Base-by-base conservation (phyloP, 2,113 vertebrate species). In the Tretioscincus oriximinensis region DNA sequence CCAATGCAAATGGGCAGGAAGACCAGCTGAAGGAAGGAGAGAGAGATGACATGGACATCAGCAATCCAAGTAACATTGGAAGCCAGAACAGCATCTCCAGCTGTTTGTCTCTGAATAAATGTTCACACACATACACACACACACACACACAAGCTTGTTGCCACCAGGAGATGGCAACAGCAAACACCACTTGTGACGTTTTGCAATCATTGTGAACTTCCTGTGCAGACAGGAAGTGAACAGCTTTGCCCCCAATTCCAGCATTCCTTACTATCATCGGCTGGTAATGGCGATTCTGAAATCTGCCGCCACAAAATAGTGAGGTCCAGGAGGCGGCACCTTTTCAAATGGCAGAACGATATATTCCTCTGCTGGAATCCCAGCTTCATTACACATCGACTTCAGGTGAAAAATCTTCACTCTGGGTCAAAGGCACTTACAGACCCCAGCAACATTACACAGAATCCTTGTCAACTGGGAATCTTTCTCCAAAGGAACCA, bases 81-180 rank as follows among this genome's bases (percentile, higher is more conserved):
- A 69, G 51, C 65, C 66, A 60, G 29, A 54, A 21, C 35, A 58
- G 54, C 4, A 3, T 20, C 73, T 22, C 21, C 65, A 41, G n/a
- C 54, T 65, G 14, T 76, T 69, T 58, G 66, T 28, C 35, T 22
- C 63, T 58, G 11, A 76, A 54, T 76, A 60, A 76, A 69, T 58
- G 12, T 12, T 54, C 66, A 60, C 73, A 31, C 61, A 45, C 67
- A 31, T 60, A 51, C 14, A 22, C 74, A 64, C 76, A 51, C 14
- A 14, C 74, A 64, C 76, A 79, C 77, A 79, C 77, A 79, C 77
- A 79, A 70, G 66, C 77, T 70, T 49, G 54, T 65, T 31, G 73
- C 65, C 64, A 69, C 51, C 35, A 69, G 66, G 18, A 75, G 64
- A 49, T 26, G 64, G 29, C 7, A 45, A 35, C 54, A 69, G 45